Conservation (phyloP, 2,797 vertebrate species). For the Betta splendens region DNA sequence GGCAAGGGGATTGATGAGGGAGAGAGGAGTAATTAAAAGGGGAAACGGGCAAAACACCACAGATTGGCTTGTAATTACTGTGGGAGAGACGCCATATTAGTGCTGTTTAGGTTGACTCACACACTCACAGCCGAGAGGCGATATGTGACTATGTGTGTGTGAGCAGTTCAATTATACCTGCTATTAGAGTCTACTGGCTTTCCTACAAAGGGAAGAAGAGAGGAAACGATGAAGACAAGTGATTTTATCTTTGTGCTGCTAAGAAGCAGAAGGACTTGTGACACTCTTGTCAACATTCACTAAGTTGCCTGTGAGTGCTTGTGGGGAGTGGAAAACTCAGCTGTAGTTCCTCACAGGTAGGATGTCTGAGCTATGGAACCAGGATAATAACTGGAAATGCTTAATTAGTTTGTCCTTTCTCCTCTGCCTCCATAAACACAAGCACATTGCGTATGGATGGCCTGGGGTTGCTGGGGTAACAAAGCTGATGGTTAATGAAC, state of each 20-base stretch:
- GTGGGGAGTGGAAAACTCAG: conserved; percentile 3
- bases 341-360: conserved; percentile 44
- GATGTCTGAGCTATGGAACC: conserved; percentile 4
- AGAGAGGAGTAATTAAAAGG: conserved; percentile 73
- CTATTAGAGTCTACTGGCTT: conserved; percentile 51
- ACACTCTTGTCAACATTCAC: conserved; percentile 35
- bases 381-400: conserved; percentile 54
- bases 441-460: conserved; percentile 62
- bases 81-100: conserved; percentile 65
- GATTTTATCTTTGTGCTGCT: conserved; percentile 32
- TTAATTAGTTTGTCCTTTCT: conserved; percentile 67
- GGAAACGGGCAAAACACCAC: conserved; percentile 50
- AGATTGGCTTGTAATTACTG: conserved; percentile 76
- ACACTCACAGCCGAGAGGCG: conserved; percentile 42
- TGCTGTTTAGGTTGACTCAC: conserved; percentile 66
- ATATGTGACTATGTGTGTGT: conserved; percentile 29
- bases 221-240: conserved; percentile 24
- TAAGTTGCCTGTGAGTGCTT: conserved; percentile 18
- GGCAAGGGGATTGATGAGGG: conserved; percentile 36
- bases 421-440: conserved; percentile 62
- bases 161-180: conserved; percentile 74
- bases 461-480: conserved; percentile 52
- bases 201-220: conserved; percentile 15
- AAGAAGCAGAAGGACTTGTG: conserved; percentile 18
- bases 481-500: conserved; percentile 68